Evolutionary conservation across 1,140 invertebrate species (phyloP), one percentile per base, ranked within the genome.

Genomic region (Brachionus sp.): DNA sequence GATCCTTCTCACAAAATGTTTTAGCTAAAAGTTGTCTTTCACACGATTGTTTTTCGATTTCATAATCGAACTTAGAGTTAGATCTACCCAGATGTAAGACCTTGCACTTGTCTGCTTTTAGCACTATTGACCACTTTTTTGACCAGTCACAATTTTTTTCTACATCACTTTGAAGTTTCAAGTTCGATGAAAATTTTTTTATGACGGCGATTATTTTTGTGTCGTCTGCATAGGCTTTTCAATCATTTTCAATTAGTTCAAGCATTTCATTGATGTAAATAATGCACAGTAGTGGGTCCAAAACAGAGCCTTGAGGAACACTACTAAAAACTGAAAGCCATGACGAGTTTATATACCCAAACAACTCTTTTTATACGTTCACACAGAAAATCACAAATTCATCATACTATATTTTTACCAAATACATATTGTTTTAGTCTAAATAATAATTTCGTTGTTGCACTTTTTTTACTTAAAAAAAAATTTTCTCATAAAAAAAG

Each of bases 161-260:
- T 53, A 5, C n/a, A n/a, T n/a, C n/a, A n/a, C n/a, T n/a, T n/a
- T n/a, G n/a, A n/a, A n/a, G n/a, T n/a, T n/a, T n/a, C 37, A 1
- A 44, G 62, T 10, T 13, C 10, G 37, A 39, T 9, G 37, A 39
- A 39, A 39, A 39, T 37, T 12, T 12, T 82, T 39, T 44, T 25
- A 16, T 25, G 23, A 80, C 35, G 25, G 7, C 12, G 16, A 50
- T 39, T 37, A 73, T 75, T 66, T 19, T 10, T 44, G 13, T 70
- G 5, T 42, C 33, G 7, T 50, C 57, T 50, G n/a, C 53, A 35
- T 57, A 44, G 25, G 6, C 5, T 10, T 85, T 37, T 66, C 78
- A 75, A 82, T 83, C 39, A 68, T 16, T 64, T 39, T 83, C 13
- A 37, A 68, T 33, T 25, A 53, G 80, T 35, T 39, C 35, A 37